phyloP scores from a whole-genome alignment of 2,888 invertebrate species.

The Brachyopa scutellaris region DNA sequence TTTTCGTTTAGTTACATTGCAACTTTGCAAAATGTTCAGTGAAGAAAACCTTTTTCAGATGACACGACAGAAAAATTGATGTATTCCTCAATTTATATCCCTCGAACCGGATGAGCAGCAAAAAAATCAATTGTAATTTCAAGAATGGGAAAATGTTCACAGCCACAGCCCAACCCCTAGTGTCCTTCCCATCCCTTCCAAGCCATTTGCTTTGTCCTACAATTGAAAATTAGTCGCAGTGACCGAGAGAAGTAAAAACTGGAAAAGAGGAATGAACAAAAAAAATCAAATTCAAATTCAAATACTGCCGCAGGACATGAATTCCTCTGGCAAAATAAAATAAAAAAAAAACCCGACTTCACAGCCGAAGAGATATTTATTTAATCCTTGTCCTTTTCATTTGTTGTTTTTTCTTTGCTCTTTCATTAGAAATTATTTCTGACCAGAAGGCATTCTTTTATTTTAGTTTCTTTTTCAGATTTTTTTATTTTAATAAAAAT shows the following conservation, averaged over 20 bases:
- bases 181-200: slow-evolving; percentile 15
- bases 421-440: slow-evolving; percentile 47
- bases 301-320: slow-evolving; percentile 43
- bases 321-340: slow-evolving; percentile 30
- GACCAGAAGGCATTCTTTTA: slow-evolving; percentile 1
- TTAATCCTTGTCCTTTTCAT: slow-evolving; percentile 47
- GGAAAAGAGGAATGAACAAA: not conserved
- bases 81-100: not conserved
- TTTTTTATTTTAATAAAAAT: slow-evolving; percentile 25
- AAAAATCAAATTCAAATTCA: slow-evolving; percentile 49
- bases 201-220: slow-evolving; percentile 61
- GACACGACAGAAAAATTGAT: not conserved
- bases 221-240: slow-evolving; percentile 66
- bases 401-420: slow-evolving; percentile 3
- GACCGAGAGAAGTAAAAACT: slow-evolving; percentile 3
- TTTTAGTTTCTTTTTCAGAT: not conserved
- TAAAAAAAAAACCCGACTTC: slow-evolving; percentile 27
- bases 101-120: not conserved
- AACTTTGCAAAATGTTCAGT: too few species aligned
- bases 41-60: too few species aligned
- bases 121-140: slow-evolving; percentile 45
- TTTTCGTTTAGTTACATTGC: too few species aligned
- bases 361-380: slow-evolving; percentile 40
- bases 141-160: slow-evolving; percentile 16
- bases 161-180: not conserved